These are phyloP conservation scores for Bursaphelenchus okinawaensis DNA, from an alignment of 2,888 invertebrate genomes.

Conservation along the genomic window DNA sequence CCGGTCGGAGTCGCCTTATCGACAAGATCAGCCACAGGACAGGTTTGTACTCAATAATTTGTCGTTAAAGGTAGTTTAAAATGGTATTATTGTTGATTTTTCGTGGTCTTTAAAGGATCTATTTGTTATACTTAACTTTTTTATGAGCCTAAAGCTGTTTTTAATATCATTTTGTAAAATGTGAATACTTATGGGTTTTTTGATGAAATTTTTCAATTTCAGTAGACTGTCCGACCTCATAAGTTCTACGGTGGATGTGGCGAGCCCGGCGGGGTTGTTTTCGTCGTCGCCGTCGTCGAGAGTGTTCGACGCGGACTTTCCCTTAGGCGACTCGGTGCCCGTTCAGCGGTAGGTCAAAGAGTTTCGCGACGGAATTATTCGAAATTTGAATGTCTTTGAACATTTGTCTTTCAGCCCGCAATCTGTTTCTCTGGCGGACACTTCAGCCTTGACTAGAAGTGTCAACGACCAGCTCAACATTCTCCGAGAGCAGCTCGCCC, in stretches of 20 bases:
- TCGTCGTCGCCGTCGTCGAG: background rate
- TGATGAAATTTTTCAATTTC: background rate
- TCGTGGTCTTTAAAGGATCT: too few relatives aligned
- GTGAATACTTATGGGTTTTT: too few relatives aligned
- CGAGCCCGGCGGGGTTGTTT: background rate
- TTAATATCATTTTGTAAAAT: too few relatives aligned
- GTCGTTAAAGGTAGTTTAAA: too few relatives aligned
- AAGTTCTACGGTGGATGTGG: background rate
- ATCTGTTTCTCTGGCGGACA: background rate
- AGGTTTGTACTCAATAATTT: too few relatives aligned
- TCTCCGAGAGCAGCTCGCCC: conserved; percentile 44
- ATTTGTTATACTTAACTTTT: too few relatives aligned
- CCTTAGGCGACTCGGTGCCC: background rate
- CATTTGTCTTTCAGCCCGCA: background rate
- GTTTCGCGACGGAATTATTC: too few relatives aligned
- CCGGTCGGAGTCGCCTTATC: conserved; percentile 8
- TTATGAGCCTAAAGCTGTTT: too few relatives aligned
- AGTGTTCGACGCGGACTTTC: background rate
- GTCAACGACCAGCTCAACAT: conserved; percentile 40
- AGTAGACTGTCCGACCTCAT: background rate
- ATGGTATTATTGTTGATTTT: too few relatives aligned
- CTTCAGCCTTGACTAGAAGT: background rate
- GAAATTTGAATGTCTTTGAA: background rate
- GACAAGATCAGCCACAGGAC: background rate
- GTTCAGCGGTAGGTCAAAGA: background rate